phyloP scores from a whole-genome alignment of 1,140 invertebrate genomes.

The Oppia nitens region DNA sequence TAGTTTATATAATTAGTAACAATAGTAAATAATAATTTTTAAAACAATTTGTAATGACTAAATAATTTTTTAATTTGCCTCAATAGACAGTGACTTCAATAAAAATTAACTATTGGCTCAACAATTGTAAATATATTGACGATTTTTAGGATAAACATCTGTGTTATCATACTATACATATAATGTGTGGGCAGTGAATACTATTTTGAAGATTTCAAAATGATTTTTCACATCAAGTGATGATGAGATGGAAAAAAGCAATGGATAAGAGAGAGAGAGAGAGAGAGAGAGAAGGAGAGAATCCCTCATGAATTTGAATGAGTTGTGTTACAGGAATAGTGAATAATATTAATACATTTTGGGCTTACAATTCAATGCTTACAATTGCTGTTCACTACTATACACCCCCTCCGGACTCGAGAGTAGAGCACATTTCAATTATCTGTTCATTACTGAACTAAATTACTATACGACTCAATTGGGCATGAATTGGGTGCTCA shows the following conservation, averaged over 20 bases:
- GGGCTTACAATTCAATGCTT: no score
- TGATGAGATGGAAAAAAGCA: conserved; percentile 1
- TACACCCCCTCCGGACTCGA: neutral
- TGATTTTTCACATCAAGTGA: conserved; percentile 15
- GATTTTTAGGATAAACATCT: no score
- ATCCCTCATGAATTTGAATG: conserved; percentile 4
- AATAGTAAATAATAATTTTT: no score
- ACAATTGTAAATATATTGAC: no score
- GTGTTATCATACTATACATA: no score
- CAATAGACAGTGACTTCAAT: no score
- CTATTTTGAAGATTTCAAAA: neutral
- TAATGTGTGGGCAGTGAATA: conserved; percentile 1
- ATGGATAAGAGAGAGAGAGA: neutral
- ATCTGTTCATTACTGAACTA: neutral
- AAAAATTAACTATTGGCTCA: no score
- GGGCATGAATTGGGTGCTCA: neutral
- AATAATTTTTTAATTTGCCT: no score
- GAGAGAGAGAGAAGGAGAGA: conserved; percentile 6
- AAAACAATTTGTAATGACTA: no score
- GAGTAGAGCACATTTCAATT: neutral
- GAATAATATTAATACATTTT: no score
- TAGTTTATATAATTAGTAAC: no score
- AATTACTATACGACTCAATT: neutral
- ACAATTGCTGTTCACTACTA: neutral
- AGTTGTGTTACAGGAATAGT: neutral